These are phyloP conservation scores for Rhinopomastus cyanomelas DNA, from an alignment of 2,113 vertebrate species.

Conservation along the genomic window DNA sequence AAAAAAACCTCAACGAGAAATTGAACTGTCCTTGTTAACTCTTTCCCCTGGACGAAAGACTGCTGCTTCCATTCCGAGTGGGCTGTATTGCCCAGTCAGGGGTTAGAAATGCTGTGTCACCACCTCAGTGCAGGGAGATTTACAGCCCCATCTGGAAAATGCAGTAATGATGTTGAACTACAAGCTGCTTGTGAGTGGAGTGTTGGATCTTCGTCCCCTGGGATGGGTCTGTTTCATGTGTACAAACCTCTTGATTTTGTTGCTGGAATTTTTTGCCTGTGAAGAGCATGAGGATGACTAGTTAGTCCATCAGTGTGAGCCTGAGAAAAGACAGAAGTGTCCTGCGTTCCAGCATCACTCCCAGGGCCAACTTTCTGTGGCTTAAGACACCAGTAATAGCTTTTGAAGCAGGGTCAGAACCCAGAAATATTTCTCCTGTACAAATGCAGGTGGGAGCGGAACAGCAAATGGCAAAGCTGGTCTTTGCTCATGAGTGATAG, in stretches of 20 bases:
- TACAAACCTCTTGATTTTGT: too few species aligned
- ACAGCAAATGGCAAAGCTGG: not conserved
- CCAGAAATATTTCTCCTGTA: not conserved
- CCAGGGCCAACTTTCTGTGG: not conserved
- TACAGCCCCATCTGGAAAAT: fast-evolving
- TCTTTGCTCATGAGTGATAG: not conserved
- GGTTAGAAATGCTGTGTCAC: not conserved
- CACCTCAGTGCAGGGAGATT: too few species aligned
- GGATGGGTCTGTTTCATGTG: fast-evolving
- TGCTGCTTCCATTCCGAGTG: not conserved
- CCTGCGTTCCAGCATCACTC: not conserved
- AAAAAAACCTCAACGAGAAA: fast-evolving
- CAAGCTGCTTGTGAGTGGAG: not conserved
- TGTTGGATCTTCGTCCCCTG: not conserved
- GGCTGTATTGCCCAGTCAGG: not conserved
- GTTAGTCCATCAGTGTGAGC: too few species aligned
- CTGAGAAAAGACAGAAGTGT: not conserved
- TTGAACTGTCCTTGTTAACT: not conserved
- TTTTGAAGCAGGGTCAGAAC: not conserved
- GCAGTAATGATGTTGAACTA: too few species aligned
- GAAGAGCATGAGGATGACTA: not conserved
- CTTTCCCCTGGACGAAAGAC: not conserved
- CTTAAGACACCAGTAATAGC: not conserved
- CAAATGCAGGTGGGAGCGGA: not conserved
- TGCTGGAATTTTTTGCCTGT: not conserved